A percentile compares a stretch with the other conserved stretches of the same genome.
Evolutionary conservation across 2,113 vertebrate species (phyloP).

Genomic region (Taxidea taxus): DNA sequence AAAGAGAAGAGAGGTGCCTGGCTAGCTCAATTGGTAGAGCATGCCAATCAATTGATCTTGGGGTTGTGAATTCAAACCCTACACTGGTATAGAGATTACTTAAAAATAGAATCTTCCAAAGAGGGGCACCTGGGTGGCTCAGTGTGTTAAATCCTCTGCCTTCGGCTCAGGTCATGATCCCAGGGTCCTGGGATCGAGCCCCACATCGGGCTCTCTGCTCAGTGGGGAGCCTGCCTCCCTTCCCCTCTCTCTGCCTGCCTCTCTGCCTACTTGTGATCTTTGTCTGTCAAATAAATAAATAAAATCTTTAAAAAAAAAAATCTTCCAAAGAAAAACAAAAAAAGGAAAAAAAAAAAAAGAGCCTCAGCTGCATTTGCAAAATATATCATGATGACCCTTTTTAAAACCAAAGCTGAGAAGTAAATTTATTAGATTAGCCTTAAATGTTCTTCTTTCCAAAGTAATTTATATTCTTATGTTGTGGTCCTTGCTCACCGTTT

Average conservation of each 20-base stretch:
- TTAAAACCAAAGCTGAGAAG: background rate
- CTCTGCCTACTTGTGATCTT: no score
- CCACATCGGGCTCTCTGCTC: no score
- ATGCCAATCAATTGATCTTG: background rate
- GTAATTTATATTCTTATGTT: background rate
- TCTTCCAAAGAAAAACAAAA: background rate
- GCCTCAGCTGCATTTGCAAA: background rate
- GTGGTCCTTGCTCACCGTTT: background rate
- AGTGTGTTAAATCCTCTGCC: no score
- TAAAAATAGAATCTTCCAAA: background rate
- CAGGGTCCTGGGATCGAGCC: no score
- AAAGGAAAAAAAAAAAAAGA: background rate
- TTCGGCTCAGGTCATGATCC: no score
- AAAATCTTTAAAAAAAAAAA: no score
- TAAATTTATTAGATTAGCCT: conserved; percentile 25
- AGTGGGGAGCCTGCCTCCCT: no score
- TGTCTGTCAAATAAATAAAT: no score
- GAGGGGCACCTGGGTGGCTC: no score
- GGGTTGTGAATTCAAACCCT: background rate
- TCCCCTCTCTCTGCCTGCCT: no score
- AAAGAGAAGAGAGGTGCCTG: background rate
- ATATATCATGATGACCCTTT: background rate
- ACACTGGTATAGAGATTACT: background rate
- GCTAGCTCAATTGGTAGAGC: background rate
- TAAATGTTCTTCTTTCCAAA: background rate